Percentiles rank a stretch among this genome's conserved stretches.
phyloP scores from a whole-genome alignment of 2,797 vertebrate genomes.

The Manis javanica region DNA sequence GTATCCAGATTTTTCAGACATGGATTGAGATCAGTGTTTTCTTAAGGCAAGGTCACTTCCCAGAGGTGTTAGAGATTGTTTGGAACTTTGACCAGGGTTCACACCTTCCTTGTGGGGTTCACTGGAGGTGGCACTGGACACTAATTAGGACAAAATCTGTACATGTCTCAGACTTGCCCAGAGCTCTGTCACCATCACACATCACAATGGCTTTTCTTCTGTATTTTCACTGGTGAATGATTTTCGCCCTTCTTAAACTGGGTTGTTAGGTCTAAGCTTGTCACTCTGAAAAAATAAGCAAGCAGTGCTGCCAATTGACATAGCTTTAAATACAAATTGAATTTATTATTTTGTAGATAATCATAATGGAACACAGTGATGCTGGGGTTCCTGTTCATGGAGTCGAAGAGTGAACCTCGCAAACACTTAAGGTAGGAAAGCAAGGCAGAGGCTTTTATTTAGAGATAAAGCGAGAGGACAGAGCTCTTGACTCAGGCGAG shows the following conservation, averaged over 20 bases:
- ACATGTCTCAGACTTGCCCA: background rate
- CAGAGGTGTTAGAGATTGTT: background rate
- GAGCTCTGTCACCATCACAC: background rate
- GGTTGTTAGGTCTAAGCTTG: background rate
- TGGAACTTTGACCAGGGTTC: background rate
- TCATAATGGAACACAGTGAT: background rate
- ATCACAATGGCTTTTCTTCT: background rate
- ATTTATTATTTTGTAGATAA: background rate
- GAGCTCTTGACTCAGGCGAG: no score
- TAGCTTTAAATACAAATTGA: background rate
- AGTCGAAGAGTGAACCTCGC: no score
- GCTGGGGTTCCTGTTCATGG: no score
- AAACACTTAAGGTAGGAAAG: no score
- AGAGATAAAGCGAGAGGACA: no score
- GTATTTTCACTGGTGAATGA: background rate
- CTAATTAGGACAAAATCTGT: background rate
- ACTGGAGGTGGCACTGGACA: background rate
- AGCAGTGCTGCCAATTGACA: background rate
- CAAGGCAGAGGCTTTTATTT: no score
- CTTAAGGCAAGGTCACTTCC: background rate
- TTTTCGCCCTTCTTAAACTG: background rate
- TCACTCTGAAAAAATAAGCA: background rate
- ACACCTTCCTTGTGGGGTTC: background rate
- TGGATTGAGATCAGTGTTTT: background rate
- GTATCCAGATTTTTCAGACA: constrained; percentile 58